phyloP scores from a whole-genome alignment of 2,797 vertebrate genomes.

The Valencia hispanica region DNA sequence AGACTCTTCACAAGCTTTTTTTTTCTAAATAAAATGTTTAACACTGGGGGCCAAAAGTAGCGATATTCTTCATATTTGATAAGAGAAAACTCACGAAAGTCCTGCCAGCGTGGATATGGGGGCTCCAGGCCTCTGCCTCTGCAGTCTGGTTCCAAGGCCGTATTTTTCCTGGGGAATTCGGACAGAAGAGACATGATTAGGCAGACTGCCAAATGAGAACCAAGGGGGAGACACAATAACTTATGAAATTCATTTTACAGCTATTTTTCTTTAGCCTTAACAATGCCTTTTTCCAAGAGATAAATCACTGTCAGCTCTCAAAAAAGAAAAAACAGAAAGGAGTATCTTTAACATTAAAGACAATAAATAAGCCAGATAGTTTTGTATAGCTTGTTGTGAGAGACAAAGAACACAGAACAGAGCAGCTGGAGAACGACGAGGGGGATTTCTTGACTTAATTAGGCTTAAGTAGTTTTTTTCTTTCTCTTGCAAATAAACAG shows the following conservation, averaged over 20 bases:
- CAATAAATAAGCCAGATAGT: constrained; percentile 21
- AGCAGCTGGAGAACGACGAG: constrained; percentile 30
- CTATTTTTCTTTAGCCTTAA: constrained; percentile 38
- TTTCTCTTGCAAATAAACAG: constrained; percentile 2
- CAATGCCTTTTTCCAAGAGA: neutral
- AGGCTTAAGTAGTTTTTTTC: constrained; percentile 20
- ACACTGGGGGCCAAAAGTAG: neutral
- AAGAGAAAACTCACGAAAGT: constrained; percentile 89
- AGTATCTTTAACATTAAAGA: constrained; percentile 10
- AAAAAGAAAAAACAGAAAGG: constrained; percentile 9
- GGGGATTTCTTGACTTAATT: constrained; percentile 5
- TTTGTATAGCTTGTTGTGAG: constrained; percentile 10
- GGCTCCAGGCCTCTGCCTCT: constrained; percentile 91
- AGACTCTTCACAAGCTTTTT: neutral
- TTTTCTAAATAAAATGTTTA: neutral
- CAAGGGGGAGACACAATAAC: neutral
- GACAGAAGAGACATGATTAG: constrained; percentile 27
- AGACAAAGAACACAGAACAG: constrained; percentile 39
- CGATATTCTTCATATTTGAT: neutral
- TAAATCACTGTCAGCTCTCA: constrained; percentile 4
- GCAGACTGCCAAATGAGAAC: neutral
- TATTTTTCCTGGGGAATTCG: constrained; percentile 91
- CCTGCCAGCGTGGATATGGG: constrained; percentile 92
- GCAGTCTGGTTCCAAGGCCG: constrained; percentile 93
- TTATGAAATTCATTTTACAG: constrained; percentile 20